Evolutionary conservation across 1,140 invertebrate genomes (phyloP), one percentile per base, ranked within the genome.

Genomic region (Antheraea mylitta): DNA sequence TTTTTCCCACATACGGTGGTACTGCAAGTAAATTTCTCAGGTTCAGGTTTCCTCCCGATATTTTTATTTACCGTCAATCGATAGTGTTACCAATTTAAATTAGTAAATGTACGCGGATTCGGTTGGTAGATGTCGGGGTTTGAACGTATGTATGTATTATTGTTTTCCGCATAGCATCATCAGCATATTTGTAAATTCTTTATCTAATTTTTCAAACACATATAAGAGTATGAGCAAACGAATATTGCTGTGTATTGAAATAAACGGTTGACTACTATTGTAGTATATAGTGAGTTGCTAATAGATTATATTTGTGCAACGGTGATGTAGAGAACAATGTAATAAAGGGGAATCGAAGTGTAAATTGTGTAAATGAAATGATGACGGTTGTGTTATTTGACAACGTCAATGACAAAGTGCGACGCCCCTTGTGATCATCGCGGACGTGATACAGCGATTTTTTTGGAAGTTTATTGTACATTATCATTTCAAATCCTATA

Each of bases 321-420:
- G 45, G 45, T n/a, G 45, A 53, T 53, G 45, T 53, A 16, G 7
- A 53, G 1, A 53, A 16, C 0, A 53, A 53, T 53, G 11, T 53
- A 1, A 53, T n/a, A 53, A 53, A 53, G 45, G 16, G 2, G 45
- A 7, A 53, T 53, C 6, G 6, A 53, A 53, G 45, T 53, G 45
- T 53, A 53, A 53, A 53, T 53, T 53, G 45, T 53, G 45, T 53
- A 53, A 53, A 53, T 53, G 10, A 53, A 53, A 53, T 9, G 45
- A 53, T 53, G 45, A 53, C 45, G 45, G 16, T 53, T 16, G 45
- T 53, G 45, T 53, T 53, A 53, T n/a, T 53, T 53, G 45, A 53
- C 38, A 11, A 42, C 45, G 45, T 53, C 45, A 53, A 53, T 53
- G 45, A 16, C 45, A 53, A 13, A 16, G 45, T 53, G 45, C 45